These are phyloP conservation scores for Spizaetus ornatus DNA, from an alignment of 2,113 vertebrate genomes.

Conservation along the genomic window DNA sequence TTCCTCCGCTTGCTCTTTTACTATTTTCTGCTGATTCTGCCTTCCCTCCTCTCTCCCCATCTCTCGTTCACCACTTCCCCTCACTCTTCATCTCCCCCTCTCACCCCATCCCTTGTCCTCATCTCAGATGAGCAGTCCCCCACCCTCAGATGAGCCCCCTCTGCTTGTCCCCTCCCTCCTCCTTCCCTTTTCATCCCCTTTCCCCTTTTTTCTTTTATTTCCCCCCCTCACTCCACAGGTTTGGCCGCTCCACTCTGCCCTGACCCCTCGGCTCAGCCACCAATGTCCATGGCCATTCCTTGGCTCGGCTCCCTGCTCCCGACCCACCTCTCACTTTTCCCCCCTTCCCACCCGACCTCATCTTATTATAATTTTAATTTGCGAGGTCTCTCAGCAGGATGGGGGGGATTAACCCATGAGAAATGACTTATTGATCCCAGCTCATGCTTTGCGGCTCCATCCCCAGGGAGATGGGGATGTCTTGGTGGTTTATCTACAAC, in stretches of 20 bases:
- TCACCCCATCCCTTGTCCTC: not conserved
- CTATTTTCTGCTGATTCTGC: not conserved
- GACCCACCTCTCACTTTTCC: not conserved
- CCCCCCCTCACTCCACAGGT: not conserved
- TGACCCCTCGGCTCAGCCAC: not conserved
- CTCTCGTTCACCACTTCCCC: not conserved
- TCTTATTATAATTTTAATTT: not conserved
- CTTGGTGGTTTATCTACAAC: not conserved
- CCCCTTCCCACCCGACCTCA: not conserved
- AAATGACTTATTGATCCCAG: not conserved
- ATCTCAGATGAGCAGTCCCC: not conserved
- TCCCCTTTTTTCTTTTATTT: not conserved
- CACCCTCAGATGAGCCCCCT: not conserved
- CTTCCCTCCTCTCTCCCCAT: not conserved
- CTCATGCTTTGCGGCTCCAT: not conserved
- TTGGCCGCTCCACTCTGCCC: not conserved
- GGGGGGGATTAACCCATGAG: not conserved
- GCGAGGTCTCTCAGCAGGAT: not conserved
- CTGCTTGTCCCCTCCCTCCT: not conserved
- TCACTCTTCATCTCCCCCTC: not conserved
- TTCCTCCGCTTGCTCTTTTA: not conserved
- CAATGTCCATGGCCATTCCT: not conserved
- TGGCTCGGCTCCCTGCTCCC: not conserved
- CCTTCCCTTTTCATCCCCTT: not conserved
- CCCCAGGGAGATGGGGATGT: not conserved